Conservation (phyloP, 2,888 invertebrate species). For the Cataglyphis livida region DNA sequence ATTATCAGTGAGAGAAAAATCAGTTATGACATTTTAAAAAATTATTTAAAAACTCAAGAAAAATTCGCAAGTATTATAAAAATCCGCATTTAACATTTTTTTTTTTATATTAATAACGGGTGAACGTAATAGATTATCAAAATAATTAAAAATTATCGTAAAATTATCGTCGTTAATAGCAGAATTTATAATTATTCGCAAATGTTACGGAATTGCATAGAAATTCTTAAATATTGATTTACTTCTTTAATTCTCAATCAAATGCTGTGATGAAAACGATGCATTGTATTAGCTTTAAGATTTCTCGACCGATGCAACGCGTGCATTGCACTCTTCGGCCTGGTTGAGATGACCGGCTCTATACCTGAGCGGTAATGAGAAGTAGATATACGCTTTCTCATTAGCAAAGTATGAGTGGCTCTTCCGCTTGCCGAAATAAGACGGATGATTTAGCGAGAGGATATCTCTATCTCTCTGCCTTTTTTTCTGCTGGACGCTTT, state of each 20-base stretch:
- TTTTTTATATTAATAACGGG: neutral
- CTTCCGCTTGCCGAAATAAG: conserved; percentile 62
- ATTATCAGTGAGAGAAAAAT: neutral
- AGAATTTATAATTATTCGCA: neutral
- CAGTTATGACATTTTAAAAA: neutral
- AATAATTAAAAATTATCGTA: neutral
- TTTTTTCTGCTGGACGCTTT: conserved; percentile 44
- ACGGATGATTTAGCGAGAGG: conserved; percentile 58
- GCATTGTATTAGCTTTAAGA: conserved; percentile 1
- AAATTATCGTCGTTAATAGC: neutral
- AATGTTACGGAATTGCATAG: neutral
- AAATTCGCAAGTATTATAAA: neutral
- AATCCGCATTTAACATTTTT: neutral
- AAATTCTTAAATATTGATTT: neutral
- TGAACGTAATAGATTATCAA: neutral
- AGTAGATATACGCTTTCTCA: conserved; percentile 45
- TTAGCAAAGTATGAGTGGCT: conserved; percentile 51
- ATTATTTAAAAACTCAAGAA: neutral
- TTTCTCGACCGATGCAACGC: conserved; percentile 22
- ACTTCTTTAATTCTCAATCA: neutral
- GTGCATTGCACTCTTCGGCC: conserved; percentile 42
- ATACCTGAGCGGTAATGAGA: conserved; percentile 31
- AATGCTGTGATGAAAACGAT: neutral
- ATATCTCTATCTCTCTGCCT: neutral
- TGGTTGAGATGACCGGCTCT: conserved; percentile 39